phyloP scores from a whole-genome alignment of 2,113 vertebrate genomes.

The Bothrops jararaca region DNA sequence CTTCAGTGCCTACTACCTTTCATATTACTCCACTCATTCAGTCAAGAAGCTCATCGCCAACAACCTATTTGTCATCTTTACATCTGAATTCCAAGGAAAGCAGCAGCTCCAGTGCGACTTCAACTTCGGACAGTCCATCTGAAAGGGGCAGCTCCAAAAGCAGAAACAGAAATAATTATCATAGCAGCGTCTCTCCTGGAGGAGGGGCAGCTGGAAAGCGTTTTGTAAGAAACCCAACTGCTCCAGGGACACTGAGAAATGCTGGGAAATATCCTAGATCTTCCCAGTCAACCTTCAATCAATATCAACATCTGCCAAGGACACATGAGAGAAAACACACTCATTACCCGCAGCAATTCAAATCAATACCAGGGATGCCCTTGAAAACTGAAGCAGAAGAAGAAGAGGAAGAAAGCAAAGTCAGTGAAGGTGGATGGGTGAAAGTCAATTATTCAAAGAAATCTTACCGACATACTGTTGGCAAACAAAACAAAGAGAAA shows the following conservation, averaged over 20 bases:
- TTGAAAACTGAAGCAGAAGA: slow-evolving; percentile 57
- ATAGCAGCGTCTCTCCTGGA: slow-evolving; percentile 63
- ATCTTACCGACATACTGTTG: slow-evolving; percentile 67
- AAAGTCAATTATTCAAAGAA: slow-evolving; percentile 87
- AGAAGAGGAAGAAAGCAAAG: slow-evolving; percentile 71
- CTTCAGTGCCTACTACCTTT: slow-evolving; percentile 60
- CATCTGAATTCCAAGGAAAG: slow-evolving; percentile 91
- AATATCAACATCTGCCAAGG: not conserved
- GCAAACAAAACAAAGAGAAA: slow-evolving; percentile 78
- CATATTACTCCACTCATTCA: slow-evolving; percentile 70
- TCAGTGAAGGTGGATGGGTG: slow-evolving; percentile 86
- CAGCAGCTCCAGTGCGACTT: slow-evolving; percentile 88
- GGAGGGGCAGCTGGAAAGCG: slow-evolving; percentile 59
- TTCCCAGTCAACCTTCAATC: slow-evolving; percentile 26
- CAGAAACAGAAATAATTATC: slow-evolving; percentile 54
- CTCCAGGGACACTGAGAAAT: slow-evolving; percentile 39
- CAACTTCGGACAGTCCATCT: slow-evolving; percentile 78
- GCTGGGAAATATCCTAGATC: slow-evolving; percentile 47
- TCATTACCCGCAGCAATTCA: slow-evolving; percentile 46
- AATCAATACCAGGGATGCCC: slow-evolving; percentile 85
- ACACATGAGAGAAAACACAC: slow-evolving; percentile 62
- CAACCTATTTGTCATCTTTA: slow-evolving; percentile 76
- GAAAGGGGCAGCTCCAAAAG: slow-evolving; percentile 77
- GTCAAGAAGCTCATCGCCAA: slow-evolving; percentile 86
- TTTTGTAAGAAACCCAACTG: slow-evolving; percentile 44